These are phyloP conservation scores for Drosophila trapezifrons DNA, from an alignment of 1,140 invertebrate species.

Conservation along the genomic window DNA sequence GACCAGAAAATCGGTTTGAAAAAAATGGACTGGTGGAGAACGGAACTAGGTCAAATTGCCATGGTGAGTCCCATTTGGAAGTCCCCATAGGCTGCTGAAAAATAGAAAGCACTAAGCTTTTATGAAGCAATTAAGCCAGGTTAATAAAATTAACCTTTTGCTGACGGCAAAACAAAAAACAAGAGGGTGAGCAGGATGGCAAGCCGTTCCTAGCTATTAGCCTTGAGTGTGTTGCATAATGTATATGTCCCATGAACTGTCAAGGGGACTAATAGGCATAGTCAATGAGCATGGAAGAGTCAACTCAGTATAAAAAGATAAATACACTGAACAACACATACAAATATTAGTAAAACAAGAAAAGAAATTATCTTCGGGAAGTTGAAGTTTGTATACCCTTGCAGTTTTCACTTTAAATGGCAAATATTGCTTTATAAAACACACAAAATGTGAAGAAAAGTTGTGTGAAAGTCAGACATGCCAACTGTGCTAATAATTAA, in stretches of 20 bases:
- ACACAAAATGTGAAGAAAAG: too few relatives aligned
- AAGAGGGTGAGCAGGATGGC: neutral
- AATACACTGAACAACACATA: conserved; percentile 6
- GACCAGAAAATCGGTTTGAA: neutral
- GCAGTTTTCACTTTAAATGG: too few relatives aligned
- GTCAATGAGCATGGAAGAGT: neutral
- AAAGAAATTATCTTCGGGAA: neutral
- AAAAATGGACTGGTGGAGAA: conserved; percentile 5
- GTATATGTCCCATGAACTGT: conserved; percentile 31
- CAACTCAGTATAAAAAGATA: neutral
- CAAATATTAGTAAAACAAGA: too few relatives aligned
- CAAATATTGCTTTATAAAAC: too few relatives aligned
- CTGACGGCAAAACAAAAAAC: conserved; percentile 21
- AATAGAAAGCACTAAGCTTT: conserved; percentile 45
- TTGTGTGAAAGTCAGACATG: too few relatives aligned
- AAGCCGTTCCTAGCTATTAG: conserved; percentile 26
- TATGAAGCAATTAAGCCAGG: conserved; percentile 47
- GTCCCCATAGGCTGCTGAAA: conserved; percentile 17
- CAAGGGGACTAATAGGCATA: conserved; percentile 34
- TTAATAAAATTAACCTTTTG: conserved; percentile 47
- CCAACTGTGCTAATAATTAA: too few relatives aligned
- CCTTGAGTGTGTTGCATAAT: conserved; percentile 34
- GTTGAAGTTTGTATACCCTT: neutral
- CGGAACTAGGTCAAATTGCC: conserved; percentile 35
- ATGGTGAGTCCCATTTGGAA: neutral